Evolutionary conservation across 1,140 invertebrate species (phyloP).

Genomic region (Pseudomyrmex dendroicus): DNA sequence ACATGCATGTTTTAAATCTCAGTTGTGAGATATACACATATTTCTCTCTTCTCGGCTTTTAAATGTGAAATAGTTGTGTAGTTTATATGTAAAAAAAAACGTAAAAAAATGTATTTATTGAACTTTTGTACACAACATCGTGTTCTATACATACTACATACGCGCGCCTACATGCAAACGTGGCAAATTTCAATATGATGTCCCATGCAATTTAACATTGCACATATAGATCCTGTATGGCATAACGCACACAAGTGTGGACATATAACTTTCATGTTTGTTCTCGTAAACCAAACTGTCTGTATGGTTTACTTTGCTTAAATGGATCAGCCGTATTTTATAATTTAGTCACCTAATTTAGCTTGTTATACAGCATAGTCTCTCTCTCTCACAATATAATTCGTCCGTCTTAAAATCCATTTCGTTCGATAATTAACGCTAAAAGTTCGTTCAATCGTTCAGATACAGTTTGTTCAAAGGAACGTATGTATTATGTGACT

Average conservation of each 20-base stretch:
- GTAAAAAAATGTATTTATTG: too few relatives aligned
- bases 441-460: too few relatives aligned
- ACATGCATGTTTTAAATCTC: too few relatives aligned
- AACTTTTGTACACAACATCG: background rate
- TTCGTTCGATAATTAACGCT: background rate
- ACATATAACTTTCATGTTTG: constrained; percentile 22
- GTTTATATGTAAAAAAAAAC: too few relatives aligned
- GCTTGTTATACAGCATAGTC: background rate
- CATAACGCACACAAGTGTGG: background rate
- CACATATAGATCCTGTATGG: background rate
- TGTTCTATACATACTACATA: background rate
- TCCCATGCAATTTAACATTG: background rate
- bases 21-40: too few relatives aligned
- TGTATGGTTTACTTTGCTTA: constrained; percentile 14
- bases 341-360: constrained; percentile 18
- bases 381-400: background rate
- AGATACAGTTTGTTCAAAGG: too few relatives aligned
- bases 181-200: background rate
- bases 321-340: background rate
- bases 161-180: background rate
- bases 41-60: too few relatives aligned
- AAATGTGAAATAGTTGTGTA: too few relatives aligned
- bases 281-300: background rate
- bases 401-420: background rate
- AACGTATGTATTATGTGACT: background rate